Percentiles rank a stretch among this genome's conserved stretches.
Evolutionary conservation across 2,113 vertebrate species (phyloP).

Genomic region (Salminus brasiliensis): DNA sequence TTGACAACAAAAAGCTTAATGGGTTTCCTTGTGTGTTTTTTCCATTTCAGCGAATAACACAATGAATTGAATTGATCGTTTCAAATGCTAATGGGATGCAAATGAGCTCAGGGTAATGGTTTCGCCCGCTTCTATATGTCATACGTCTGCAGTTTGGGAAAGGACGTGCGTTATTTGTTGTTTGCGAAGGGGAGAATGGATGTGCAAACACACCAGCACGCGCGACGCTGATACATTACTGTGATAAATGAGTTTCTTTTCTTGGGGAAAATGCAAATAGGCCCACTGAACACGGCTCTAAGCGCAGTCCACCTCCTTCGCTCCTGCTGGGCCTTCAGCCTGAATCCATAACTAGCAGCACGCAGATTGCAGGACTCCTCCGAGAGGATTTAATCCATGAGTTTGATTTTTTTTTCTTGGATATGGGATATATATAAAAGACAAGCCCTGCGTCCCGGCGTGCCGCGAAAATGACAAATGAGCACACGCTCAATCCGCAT

Average conservation of each 20-base stretch:
- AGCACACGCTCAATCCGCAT: slow-evolving; percentile 23
- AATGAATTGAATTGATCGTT: slow-evolving; percentile 40
- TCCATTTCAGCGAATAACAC: slow-evolving; percentile 26
- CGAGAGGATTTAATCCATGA: slow-evolving; percentile 9
- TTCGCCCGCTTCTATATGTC: slow-evolving; percentile 29
- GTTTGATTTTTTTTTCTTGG: slow-evolving; percentile 26
- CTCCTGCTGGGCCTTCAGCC: background rate
- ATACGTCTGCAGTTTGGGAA: background rate
- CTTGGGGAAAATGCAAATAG: slow-evolving; percentile 36
- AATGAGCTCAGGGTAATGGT: slow-evolving; percentile 31
- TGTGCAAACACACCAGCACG: background rate
- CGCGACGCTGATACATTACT: slow-evolving; percentile 14
- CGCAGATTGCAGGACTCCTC: background rate
- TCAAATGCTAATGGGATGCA: slow-evolving; percentile 45
- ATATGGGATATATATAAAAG: slow-evolving; percentile 1
- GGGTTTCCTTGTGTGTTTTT: background rate
- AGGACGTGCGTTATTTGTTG: slow-evolving; percentile 19
- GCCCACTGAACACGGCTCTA: background rate
- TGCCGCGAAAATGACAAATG: slow-evolving; percentile 11
- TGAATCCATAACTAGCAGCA: slow-evolving; percentile 5
- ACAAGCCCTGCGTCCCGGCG: background rate
- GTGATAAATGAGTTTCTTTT: slow-evolving; percentile 54
- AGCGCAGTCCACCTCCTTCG: background rate
- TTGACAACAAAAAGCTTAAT: slow-evolving; percentile 3
- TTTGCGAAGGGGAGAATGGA: slow-evolving; percentile 29